Base-by-base conservation (phyloP, 2,113 vertebrate genomes). In the Nycticebus coucang region DNA sequence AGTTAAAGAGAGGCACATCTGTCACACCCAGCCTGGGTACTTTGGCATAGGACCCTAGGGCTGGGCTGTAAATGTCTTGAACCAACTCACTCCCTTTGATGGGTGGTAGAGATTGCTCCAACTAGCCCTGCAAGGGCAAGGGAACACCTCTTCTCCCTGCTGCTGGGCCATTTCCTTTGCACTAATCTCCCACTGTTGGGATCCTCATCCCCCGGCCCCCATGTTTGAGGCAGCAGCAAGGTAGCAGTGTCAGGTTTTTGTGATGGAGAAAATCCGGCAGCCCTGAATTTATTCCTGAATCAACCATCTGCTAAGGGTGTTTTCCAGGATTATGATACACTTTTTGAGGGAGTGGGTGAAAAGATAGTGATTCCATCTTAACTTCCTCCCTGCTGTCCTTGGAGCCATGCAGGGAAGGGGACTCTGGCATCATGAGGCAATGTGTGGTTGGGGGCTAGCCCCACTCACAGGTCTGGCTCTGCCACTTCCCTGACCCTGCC, bases 301-400 rank as follows among this genome's bases (percentile, higher is more conserved):
- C 71, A 55, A 37, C 89, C 97, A 96, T 95, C 93, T 96, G 92
- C 85, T 89, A 79, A 90, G 41, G 87, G 74, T 85, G 57, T 90
- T 95, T 91, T 96, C 90, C 75, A 69, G 66, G 72, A 96, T 93
- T 50, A 89, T 79, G 78, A 77, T 0, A 9, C 17, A 81, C 84
- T 37, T 94, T 97, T 82, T 64, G 35, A 91, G 74, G 84, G 81
- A 89, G 79, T 7, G 0, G 3, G 14, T 81, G 41, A 89, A 68
- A 0, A 87, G n/a, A 35, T 66, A 41, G 28, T 37, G 45, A 64
- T 85, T 89, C 28, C 33, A 90, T 89, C 85, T 96, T 88, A 87
- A 90, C n/a, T 64, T 93, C 78, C 60, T 93, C 75, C 41, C 41
- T 75, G 89, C 62, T 81, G 5, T 55, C 94, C 28, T 74, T 26